Base-by-base conservation (phyloP, 2,797 vertebrate species). In the Atherinosoma microstoma region DNA sequence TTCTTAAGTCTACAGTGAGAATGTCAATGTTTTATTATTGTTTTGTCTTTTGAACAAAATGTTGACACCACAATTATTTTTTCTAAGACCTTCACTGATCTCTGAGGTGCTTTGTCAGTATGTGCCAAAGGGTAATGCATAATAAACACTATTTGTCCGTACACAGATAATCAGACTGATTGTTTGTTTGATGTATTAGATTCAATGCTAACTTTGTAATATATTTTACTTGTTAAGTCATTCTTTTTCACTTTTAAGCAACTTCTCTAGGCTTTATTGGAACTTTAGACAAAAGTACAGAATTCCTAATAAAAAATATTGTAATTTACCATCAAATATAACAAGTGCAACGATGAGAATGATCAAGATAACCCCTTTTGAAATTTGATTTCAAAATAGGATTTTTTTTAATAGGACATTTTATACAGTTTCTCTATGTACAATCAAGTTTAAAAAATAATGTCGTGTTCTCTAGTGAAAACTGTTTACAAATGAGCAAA, bases 101-200 rank as follows among this genome's bases (percentile, higher is more conserved):
- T 81, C n/a, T 47, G 57, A 67, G 47, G 67, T 84, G 70, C 66
- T 82, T 76, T 70, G 63, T 83, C 49, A 60, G 53, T 45, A 27
- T 76, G 73, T 90, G 85, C 80, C 79, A 84, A 86, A 80, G 35
- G 59, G 3, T 71, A 49, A 70, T 75, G 22, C 54, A 42, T 69
- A 58, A 58, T 65, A 84, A 75, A 90, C 10, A 90, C 10, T 0
- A 59, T 68, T 77, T 77, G 67, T 40, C 38, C 15, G 51, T 73
- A 58, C 20, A 62, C 18, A 9, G 18, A 47, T 72, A n/a, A 29
- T 16, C 51, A 60, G 49, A 62, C 15, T 62, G 49, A 62, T 12
- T 62, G 24, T 78, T 66, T 73, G 1, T 79, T 58, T 64, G 9
- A 58, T 60, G 30, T 22, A 45, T n/a, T 45, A 7, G 4, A 45